These are phyloP conservation scores for Drosophila subpulchrella DNA, from an alignment of 1,140 invertebrate genomes.

Conservation along the genomic window DNA sequence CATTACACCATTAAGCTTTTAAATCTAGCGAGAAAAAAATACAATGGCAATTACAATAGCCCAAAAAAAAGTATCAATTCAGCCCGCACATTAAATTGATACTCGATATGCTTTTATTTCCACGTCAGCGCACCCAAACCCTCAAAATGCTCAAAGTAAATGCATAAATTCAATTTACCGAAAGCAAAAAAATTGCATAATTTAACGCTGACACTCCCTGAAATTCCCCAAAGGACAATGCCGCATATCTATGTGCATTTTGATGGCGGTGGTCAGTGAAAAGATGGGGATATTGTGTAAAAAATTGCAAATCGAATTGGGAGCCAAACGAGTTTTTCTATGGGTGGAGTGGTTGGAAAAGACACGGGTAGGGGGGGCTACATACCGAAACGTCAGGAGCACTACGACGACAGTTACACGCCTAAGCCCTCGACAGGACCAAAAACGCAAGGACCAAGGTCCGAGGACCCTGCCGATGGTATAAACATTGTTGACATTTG, in stretches of 20 bases:
- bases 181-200: conserved; percentile 60
- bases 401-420: conserved; percentile 78
- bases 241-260: conserved; percentile 15
- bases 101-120: conserved; percentile 6
- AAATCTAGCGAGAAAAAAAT: too few relatives aligned
- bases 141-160: conserved; percentile 26
- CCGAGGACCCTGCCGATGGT: conserved; percentile 48
- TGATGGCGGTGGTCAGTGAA: not conserved
- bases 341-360: not conserved
- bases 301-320: conserved; percentile 81
- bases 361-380: conserved; percentile 1
- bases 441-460: conserved; percentile 38
- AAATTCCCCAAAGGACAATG: conserved; percentile 30
- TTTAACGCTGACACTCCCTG: conserved; percentile 70
- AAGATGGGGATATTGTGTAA: conserved; percentile 37
- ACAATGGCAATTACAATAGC: not conserved
- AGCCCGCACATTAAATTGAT: conserved; percentile 21
- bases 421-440: conserved; percentile 54
- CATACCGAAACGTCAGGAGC: conserved; percentile 78
- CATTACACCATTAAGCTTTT: too few relatives aligned
- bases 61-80: not conserved
- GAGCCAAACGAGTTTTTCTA: conserved; percentile 51
- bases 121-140: not conserved
- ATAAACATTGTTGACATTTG: conserved; percentile 84
- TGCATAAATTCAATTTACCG: conserved; percentile 77